These are phyloP conservation scores for Drosophila acutilabella DNA, from an alignment of 2,888 invertebrate species.

Conservation along the genomic window DNA sequence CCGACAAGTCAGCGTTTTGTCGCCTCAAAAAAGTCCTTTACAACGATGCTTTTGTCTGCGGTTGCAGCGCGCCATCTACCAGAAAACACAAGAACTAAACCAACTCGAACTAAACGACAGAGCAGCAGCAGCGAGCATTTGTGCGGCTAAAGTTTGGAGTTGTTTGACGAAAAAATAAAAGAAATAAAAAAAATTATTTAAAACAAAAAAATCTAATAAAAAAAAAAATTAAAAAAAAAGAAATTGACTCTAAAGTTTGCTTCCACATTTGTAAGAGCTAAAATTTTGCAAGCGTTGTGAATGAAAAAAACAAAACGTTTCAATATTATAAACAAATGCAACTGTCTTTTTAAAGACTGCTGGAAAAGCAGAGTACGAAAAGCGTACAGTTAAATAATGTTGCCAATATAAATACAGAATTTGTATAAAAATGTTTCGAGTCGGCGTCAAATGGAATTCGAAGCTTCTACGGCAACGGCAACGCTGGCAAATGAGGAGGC, in stretches of 20 bases:
- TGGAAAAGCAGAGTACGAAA: neutral
- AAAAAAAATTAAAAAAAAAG: neutral
- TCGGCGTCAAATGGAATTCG: constrained; percentile 8
- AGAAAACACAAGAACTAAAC: neutral
- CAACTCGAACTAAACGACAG: neutral
- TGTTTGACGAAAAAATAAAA: constrained; percentile 9
- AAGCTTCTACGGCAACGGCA: constrained; percentile 4
- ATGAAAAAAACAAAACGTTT: neutral
- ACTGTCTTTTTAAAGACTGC: constrained; percentile 42
- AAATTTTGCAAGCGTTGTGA: neutral
- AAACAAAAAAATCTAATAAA: constrained; percentile 4
- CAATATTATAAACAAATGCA: constrained; percentile 38
- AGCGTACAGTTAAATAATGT: neutral
- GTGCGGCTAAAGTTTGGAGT: constrained; percentile 18
- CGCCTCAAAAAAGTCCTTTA: constrained; percentile 7
- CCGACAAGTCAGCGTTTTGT: constrained; percentile 19
- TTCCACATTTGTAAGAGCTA: neutral
- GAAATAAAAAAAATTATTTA: neutral
- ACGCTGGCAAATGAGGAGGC: neutral
- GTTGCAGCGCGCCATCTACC: constrained; percentile 21
- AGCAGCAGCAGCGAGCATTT: constrained; percentile 33
- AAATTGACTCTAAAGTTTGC: constrained; percentile 5
- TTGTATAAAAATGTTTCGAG: constrained; percentile 10
- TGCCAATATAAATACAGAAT: neutral
- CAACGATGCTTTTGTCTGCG: constrained; percentile 26